Evolutionary conservation across 2,888 invertebrate genomes (phyloP).

Genomic region (Enchytraeus crypticus): DNA sequence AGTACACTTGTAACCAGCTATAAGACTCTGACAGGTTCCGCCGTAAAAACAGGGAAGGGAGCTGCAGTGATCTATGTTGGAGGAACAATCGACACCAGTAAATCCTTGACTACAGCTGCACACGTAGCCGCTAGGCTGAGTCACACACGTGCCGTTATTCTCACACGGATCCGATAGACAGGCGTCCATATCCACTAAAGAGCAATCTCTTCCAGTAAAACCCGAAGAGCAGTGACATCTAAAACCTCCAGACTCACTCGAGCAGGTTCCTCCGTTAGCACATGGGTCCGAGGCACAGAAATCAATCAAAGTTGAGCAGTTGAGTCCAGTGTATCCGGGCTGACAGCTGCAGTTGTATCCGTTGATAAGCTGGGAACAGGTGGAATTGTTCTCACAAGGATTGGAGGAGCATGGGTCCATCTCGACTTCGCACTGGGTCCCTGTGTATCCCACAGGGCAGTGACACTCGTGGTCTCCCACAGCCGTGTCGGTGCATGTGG

Average conservation of each 20-base stretch:
- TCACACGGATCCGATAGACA: constrained; percentile 56
- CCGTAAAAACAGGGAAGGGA: too few relatives aligned
- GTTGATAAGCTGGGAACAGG: too few relatives aligned
- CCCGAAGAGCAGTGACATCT: neutral
- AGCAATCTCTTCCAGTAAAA: constrained; percentile 12
- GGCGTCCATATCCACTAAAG: constrained; percentile 24
- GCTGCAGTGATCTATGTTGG: too few relatives aligned
- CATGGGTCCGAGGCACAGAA: constrained; percentile 69
- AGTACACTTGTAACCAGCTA: too few relatives aligned
- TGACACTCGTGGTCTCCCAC: constrained; percentile 35
- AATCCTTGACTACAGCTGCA: too few relatives aligned
- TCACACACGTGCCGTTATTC: constrained; percentile 81
- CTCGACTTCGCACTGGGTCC: neutral
- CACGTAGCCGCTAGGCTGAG: too few relatives aligned
- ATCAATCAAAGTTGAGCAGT: constrained; percentile 58
- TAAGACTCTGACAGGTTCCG: too few relatives aligned
- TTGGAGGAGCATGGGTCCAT: neutral
- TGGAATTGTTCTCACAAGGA: neutral
- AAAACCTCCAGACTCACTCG: constrained; percentile 32
- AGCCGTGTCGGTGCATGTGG: constrained; percentile 38
- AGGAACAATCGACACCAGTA: too few relatives aligned
- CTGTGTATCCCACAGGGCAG: constrained; percentile 54
- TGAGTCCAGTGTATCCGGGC: constrained; percentile 57
- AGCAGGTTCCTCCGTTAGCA: constrained; percentile 69
- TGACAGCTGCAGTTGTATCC: constrained; percentile 56